phyloP scores from a whole-genome alignment of 2,113 vertebrate species.

The Anolis sagrei region DNA sequence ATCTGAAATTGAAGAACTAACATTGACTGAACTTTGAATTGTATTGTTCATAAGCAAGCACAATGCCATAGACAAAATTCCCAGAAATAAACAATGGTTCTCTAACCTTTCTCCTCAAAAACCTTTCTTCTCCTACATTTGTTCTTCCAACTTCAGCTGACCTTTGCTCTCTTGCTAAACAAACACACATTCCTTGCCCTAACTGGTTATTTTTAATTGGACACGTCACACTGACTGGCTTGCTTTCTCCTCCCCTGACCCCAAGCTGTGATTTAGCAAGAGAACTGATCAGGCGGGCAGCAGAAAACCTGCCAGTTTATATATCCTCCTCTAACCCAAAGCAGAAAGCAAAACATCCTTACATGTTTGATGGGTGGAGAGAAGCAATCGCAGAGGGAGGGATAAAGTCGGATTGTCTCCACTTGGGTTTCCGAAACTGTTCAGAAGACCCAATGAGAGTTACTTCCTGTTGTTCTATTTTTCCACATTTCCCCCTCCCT shows the following conservation, averaged over 20 bases:
- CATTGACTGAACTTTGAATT: neutral
- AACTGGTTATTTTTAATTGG: constrained; percentile 62
- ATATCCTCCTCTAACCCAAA: constrained; percentile 46
- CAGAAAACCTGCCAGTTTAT: constrained; percentile 43
- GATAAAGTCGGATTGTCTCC: constrained; percentile 85
- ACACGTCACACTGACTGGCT: constrained; percentile 64
- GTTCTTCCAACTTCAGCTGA: constrained; percentile 62
- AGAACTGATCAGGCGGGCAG: constrained; percentile 20
- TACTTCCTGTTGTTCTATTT: constrained; percentile 53
- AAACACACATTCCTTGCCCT: constrained; percentile 57
- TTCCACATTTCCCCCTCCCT: neutral
- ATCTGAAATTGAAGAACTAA: neutral
- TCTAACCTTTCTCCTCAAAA: constrained; percentile 43
- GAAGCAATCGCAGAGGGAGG: constrained; percentile 52
- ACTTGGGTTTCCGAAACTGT: constrained; percentile 71
- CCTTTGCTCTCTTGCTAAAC: constrained; percentile 59
- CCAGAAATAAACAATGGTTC: constrained; percentile 15
- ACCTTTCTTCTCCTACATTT: constrained; percentile 57
- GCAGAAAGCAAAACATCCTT: constrained; percentile 10
- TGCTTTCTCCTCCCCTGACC: constrained; percentile 57
- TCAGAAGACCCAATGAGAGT: constrained; percentile 24
- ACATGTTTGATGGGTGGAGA: neutral
- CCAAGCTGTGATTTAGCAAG: constrained; percentile 55
- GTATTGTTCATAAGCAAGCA: constrained; percentile 42
- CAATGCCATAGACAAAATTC: neutral